A percentile compares a stretch with the other conserved stretches of the same genome.
Conservation (phyloP, 2,888 invertebrate genomes). For the Conus canariensis region DNA sequence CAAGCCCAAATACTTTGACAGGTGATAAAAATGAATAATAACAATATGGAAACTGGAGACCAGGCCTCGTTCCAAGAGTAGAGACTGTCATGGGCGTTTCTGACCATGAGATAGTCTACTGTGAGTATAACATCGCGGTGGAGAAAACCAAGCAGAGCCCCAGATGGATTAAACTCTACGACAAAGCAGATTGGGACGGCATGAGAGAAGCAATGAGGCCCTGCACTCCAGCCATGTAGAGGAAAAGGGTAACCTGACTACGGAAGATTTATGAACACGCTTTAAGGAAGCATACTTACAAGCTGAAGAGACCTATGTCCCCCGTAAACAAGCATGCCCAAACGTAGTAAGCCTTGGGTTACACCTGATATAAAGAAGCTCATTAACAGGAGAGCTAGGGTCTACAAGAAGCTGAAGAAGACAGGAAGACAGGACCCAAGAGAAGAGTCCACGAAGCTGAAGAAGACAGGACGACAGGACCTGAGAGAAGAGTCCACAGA, state of each 20-base stretch:
- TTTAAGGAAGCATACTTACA: slow-evolving; percentile 7
- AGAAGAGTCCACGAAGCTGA: neutral
- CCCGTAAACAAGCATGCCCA: neutral
- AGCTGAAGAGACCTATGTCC: neutral
- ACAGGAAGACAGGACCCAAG: neutral
- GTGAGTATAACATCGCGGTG: slow-evolving; percentile 4
- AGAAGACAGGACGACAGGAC: too few species aligned
- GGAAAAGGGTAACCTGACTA: slow-evolving; percentile 6
- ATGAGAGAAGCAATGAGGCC: slow-evolving; percentile 4
- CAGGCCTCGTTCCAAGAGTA: neutral
- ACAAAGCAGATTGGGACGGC: slow-evolving; percentile 10
- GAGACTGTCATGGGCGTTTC: slow-evolving; percentile 1
- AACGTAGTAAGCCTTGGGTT: slow-evolving; percentile 7
- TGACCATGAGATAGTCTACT: slow-evolving; percentile 11
- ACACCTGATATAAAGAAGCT: slow-evolving; percentile 15
- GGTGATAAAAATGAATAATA: too few species aligned
- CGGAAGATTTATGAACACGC: neutral
- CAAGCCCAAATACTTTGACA: neutral
- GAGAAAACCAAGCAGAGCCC: slow-evolving; percentile 14
- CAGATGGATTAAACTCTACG: slow-evolving; percentile 3
- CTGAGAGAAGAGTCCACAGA: neutral
- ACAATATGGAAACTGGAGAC: neutral
- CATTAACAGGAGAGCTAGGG: slow-evolving; percentile 15
- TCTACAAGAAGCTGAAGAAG: slow-evolving; percentile 12
- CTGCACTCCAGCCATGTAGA: neutral